Evolutionary conservation across 2,113 vertebrate genomes (phyloP).

Genomic region (Pelusios castaneus): DNA sequence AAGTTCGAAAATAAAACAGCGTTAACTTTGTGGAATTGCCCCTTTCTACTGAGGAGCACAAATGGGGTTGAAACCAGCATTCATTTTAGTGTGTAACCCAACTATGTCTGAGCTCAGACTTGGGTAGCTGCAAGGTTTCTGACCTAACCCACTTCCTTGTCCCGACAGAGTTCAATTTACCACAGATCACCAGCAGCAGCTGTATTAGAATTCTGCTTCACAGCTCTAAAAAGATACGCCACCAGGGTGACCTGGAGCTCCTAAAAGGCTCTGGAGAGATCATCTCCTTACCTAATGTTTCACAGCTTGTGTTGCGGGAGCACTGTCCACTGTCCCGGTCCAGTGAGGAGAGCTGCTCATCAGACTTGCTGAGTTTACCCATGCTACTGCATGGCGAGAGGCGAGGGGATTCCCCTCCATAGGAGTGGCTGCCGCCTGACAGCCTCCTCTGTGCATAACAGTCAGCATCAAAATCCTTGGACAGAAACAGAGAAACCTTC

Average conservation of each 20-base stretch:
- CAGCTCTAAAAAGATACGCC: background rate
- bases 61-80: conserved; percentile 24
- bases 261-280: background rate
- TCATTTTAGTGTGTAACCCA: conserved; percentile 19
- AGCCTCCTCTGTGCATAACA: conserved; percentile 91
- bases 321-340: conserved; percentile 97
- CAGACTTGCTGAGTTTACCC: conserved; percentile 96
- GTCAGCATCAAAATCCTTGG: conserved; percentile 91
- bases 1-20: background rate
- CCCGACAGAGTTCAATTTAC: background rate
- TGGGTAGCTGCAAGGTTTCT: background rate
- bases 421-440: conserved; percentile 96
- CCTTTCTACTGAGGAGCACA: background rate
- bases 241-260: accelerated
- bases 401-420: conserved; percentile 92
- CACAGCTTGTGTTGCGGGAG: conserved; percentile 98
- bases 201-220: background rate
- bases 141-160: background rate
- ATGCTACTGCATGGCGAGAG: conserved; percentile 96
- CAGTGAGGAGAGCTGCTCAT: conserved; percentile 95
- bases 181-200: background rate
- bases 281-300: conserved; percentile 88
- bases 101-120: background rate
- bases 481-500: background rate
- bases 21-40: background rate